These are phyloP conservation scores for Mesocentrotus franciscanus DNA, from an alignment of 53 echinoderm and acorn worm genomes.

Conservation along the genomic window DNA sequence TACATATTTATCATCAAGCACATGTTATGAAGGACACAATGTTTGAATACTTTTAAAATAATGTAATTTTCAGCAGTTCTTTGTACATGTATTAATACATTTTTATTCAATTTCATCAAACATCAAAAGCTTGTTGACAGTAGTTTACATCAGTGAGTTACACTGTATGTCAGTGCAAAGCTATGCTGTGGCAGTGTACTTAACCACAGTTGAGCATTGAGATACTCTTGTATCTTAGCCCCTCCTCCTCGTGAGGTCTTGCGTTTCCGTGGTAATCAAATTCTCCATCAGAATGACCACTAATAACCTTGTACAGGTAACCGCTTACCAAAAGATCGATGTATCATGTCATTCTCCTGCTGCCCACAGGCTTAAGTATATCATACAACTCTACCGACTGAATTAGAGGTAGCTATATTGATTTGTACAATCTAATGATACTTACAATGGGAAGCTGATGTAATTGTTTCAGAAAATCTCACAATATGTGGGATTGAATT, in stretches of 20 bases:
- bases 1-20: too few species aligned
- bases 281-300: conserved; percentile 19
- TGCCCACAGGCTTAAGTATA: neutral
- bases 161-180: too few species aligned
- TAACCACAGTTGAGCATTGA: neutral
- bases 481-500: too few species aligned
- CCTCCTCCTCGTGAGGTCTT: neutral
- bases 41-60: too few species aligned
- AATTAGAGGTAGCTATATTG: neutral
- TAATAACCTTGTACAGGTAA: neutral
- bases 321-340: neutral
- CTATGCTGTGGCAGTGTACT: neutral
- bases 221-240: neutral
- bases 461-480: neutral
- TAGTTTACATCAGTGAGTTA: too few species aligned
- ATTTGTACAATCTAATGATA: neutral
- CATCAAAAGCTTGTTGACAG: neutral
- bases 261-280: conserved; percentile 36
- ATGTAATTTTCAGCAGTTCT: too few species aligned
- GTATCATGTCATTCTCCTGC: neutral
- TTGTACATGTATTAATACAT: too few species aligned
- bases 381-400: neutral
- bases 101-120: neutral
- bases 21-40: too few species aligned
- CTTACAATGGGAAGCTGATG: neutral